Evolutionary conservation across 2,113 vertebrate species (phyloP), one percentile per base, ranked within the genome.

Genomic region (Puntigrus tetrazona): DNA sequence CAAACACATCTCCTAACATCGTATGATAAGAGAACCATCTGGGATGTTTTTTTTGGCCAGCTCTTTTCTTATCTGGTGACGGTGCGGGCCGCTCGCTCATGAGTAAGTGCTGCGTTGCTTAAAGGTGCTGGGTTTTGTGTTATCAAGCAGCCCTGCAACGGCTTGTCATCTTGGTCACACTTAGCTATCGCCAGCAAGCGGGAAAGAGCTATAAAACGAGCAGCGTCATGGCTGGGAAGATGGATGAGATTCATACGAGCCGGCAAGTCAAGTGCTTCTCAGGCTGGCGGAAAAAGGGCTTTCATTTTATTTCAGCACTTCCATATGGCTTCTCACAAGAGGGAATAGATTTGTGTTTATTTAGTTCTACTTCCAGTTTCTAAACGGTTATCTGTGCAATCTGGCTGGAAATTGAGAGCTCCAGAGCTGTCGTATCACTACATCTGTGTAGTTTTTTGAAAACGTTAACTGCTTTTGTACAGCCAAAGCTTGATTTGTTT

Each of bases 111-210:
- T 38, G 87, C 85, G 81, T 82, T 22, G 85, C 85, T 85, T 10
- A 79, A 27, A 81, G 87, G 88, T 86, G 86, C 85, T 11, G 72
- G 84, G 87, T 63, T 78, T 78, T 84, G 81, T 9, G 63, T 77
- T 89, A 94, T 94, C 77, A 90, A 94, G 93, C 78, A 85, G 84
- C 52, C 78, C 18, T 29, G 84, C 86, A 81, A 76, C 1, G 87
- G 87, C 86, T 91, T 83, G 92, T 92, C 90, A 90, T 89, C 90
- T 90, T 88, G 86, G 90, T 91, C 89, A 92, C 93, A 94, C 91
- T 94, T 94, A 93, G 91, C 87, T 82, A 76, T 90, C 88, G 85
- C 91, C 70, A 86, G 87, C 87, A 55, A 45, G 89, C 85, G 70
- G 87, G 90, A 90, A 88, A 89, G 2, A 69, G 86, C 88, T 88